These are phyloP conservation scores for Bombus haemorrhoidalis DNA, from an alignment of 1,140 invertebrate species.

Conservation along the genomic window DNA sequence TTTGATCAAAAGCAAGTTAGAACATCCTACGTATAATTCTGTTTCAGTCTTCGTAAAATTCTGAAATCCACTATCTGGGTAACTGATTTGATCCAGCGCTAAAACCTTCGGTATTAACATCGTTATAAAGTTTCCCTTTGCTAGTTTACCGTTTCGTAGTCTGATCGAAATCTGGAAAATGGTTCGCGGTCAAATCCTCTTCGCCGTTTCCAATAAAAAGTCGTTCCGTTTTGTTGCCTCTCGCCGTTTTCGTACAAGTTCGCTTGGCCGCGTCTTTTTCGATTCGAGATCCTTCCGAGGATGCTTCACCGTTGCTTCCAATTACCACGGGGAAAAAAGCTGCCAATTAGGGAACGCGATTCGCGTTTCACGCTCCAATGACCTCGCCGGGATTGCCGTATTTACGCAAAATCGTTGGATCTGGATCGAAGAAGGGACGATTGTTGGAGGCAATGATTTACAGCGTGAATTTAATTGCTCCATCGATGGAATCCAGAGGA, in stretches of 20 bases:
- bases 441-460: conserved; percentile 18
- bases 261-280: neutral
- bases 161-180: neutral
- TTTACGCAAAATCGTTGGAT: conserved; percentile 18
- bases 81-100: neutral
- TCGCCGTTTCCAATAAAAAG: conserved; percentile 23
- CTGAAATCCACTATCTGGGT: no score
- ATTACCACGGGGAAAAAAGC: conserved; percentile 56
- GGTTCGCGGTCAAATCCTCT: neutral
- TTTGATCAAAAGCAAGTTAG: no score
- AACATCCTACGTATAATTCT: no score
- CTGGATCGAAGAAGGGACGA: neutral
- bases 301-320: conserved; percentile 44
- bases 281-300: conserved; percentile 28
- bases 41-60: no score
- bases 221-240: conserved; percentile 4
- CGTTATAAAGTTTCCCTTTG: neutral
- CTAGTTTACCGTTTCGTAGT: neutral
- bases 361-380: conserved; percentile 39
- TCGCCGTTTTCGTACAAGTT: conserved; percentile 9
- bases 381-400: neutral
- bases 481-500: neutral
- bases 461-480: conserved; percentile 12
- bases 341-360: conserved; percentile 61
- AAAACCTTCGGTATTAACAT: neutral